phyloP scores from a whole-genome alignment of 2,888 invertebrate genomes.

The Lumbricus terrestris region DNA sequence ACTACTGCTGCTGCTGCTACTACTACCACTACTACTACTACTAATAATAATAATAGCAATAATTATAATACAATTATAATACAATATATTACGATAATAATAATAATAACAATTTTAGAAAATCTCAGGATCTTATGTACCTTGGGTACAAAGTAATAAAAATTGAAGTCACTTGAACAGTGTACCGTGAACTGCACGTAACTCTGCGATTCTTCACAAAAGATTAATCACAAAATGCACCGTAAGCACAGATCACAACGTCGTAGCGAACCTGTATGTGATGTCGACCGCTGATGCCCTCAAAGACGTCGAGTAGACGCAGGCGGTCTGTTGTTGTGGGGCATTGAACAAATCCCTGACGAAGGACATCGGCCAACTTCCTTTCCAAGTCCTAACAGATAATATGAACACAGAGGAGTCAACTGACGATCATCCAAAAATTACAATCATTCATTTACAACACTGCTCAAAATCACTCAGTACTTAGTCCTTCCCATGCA shows the following conservation, averaged over 20 bases:
- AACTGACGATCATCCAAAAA: no score
- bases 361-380: slow-evolving; percentile 52
- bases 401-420: not conserved
- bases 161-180: not conserved
- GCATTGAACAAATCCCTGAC: slow-evolving; percentile 55
- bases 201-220: not conserved
- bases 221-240: no score
- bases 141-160: not conserved
- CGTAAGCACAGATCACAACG: no score
- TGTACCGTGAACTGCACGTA: not conserved
- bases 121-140: not conserved
- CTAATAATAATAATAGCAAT: no score
- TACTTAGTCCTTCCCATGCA: no score
- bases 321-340: slow-evolving; percentile 57
- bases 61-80: no score
- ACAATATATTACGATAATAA: no score
- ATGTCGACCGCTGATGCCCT: slow-evolving; percentile 57
- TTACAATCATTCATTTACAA: no score
- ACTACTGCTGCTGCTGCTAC: no score
- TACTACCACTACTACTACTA: no score
- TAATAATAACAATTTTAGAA: no score
- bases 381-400: slow-evolving; percentile 50
- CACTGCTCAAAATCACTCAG: no score
- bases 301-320: slow-evolving; percentile 58
- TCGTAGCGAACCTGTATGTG: slow-evolving; percentile 53